Evolutionary conservation across 2,888 invertebrate genomes (phyloP).

Genomic region (Acleris literana): DNA sequence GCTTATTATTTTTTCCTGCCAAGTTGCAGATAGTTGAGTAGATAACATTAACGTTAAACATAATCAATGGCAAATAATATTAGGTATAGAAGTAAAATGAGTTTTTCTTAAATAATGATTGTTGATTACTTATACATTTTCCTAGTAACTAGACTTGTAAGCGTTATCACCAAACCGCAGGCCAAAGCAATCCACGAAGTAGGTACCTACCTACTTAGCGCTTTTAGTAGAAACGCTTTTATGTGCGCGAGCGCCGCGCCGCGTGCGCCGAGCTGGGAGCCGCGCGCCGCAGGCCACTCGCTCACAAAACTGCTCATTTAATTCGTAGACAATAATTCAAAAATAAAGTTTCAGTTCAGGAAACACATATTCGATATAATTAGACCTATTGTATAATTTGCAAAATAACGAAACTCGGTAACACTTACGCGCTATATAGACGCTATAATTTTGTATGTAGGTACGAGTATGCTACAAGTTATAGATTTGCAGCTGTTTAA

Average conservation of each 20-base stretch:
- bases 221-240: not conserved
- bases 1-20: not conserved
- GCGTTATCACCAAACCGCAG: too few relatives aligned
- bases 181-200: too few relatives aligned
- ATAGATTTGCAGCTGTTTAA: conserved; percentile 13
- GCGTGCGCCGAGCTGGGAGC: conserved; percentile 21
- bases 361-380: too few relatives aligned
- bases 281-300: not conserved
- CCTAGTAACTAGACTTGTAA: too few relatives aligned
- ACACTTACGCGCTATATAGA: conserved; percentile 6
- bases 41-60: not conserved
- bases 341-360: too few relatives aligned
- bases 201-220: too few relatives aligned
- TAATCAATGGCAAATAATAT: too few relatives aligned
- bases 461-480: conserved; percentile 18
- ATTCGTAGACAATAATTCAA: too few relatives aligned
- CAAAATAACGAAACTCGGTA: not conserved
- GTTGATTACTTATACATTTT: too few relatives aligned
- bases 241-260: conserved; percentile 1
- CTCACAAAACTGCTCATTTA: not conserved
- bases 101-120: too few relatives aligned
- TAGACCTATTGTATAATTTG: not conserved
- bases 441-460: conserved; percentile 14
- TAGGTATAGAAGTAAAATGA: too few relatives aligned
- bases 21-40: not conserved